Evolutionary conservation across 2,113 vertebrate genomes (phyloP).

Genomic region (Cephalopholis sonnerati): DNA sequence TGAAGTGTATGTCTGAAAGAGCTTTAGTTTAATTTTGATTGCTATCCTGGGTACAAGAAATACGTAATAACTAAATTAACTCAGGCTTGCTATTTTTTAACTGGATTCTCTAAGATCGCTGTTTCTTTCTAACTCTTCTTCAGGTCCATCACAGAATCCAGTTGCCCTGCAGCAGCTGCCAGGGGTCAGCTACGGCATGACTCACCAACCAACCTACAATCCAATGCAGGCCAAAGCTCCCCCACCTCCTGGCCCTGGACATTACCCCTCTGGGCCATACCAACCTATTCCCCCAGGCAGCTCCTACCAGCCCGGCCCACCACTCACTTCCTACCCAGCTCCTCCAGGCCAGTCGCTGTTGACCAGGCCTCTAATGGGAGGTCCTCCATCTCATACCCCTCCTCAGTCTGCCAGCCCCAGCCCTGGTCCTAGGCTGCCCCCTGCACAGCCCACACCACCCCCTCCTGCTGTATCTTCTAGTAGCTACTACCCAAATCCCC

Average conservation of each 20-base stretch:
- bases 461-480: slow-evolving; percentile 82
- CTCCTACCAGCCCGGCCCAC: slow-evolving; percentile 83
- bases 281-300: slow-evolving; percentile 82
- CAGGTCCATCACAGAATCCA: slow-evolving; percentile 92
- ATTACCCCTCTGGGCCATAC: slow-evolving; percentile 84
- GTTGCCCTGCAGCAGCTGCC: slow-evolving; percentile 84
- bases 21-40: not conserved
- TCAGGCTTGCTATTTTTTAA: not conserved
- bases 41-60: not conserved
- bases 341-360: slow-evolving; percentile 83
- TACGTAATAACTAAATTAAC: not conserved
- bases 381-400: slow-evolving; percentile 69
- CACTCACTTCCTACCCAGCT: slow-evolving; percentile 82
- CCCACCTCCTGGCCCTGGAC: slow-evolving; percentile 82
- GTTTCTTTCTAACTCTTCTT: slow-evolving; percentile 32
- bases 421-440: slow-evolving; percentile 66
- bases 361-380: slow-evolving; percentile 82
- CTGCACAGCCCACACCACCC: slow-evolving; percentile 78
- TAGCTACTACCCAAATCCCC: slow-evolving; percentile 83
- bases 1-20: not conserved
- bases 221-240: slow-evolving; percentile 85
- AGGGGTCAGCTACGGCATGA: slow-evolving; percentile 84
- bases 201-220: slow-evolving; percentile 83
- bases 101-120: not conserved
- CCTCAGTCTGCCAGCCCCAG: slow-evolving; percentile 77